Conservation (phyloP, 2,888 invertebrate species). For the Leucophenga maculata region DNA sequence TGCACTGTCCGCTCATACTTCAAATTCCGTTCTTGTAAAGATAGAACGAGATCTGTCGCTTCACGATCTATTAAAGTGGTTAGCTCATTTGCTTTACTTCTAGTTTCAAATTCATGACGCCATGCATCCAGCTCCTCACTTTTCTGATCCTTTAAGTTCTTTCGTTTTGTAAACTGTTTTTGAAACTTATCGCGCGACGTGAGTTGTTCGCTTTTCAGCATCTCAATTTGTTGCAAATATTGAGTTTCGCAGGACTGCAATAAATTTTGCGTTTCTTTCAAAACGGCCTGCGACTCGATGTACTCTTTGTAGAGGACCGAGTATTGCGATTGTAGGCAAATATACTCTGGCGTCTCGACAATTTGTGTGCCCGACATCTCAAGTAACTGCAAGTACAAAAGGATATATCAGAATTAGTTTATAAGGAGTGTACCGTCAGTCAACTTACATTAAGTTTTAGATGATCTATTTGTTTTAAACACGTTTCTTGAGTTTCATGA, state of each 20-base stretch:
- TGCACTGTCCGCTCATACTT: constrained; percentile 96
- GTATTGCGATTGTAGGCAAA: constrained; percentile 97
- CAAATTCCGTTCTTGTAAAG: constrained; percentile 96
- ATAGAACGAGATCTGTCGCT: constrained; percentile 97
- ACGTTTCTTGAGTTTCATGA: constrained; percentile 92
- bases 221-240: constrained; percentile 95
- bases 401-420: neutral
- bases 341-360: constrained; percentile 97
- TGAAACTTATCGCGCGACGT: no score
- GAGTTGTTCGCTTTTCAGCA: constrained; percentile 99
- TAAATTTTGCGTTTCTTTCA: constrained; percentile 91
- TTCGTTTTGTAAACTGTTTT: no score
- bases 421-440: neutral
- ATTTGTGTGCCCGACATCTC: constrained; percentile 96
- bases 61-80: constrained; percentile 98
- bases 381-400: constrained; percentile 79
- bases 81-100: constrained; percentile 97
- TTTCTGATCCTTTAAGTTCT: constrained; percentile 93
- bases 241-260: constrained; percentile 92
- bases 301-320: constrained; percentile 98
- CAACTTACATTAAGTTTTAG: constrained; percentile 93
- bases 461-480: constrained; percentile 95
- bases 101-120: constrained; percentile 97
- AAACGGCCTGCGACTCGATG: constrained; percentile 94
- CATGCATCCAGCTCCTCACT: constrained; percentile 98